These are phyloP conservation scores for Myotis daubentonii DNA, from an alignment of 2,797 vertebrate genomes.

Conservation along the genomic window DNA sequence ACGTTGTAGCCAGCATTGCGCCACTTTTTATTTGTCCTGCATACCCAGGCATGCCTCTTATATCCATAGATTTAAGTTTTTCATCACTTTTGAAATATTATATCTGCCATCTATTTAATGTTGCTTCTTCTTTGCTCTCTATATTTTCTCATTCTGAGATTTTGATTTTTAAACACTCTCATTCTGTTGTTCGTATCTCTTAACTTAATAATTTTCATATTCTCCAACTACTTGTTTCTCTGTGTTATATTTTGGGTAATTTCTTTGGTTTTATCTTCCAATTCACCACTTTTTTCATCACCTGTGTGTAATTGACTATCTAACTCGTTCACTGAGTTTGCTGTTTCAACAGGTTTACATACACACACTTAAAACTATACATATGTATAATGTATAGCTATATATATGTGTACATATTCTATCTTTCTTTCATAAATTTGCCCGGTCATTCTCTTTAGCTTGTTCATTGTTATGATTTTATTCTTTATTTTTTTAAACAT, in stretches of 20 bases:
- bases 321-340: neutral
- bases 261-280: neutral
- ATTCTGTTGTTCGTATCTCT: neutral
- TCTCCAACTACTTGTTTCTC: neutral
- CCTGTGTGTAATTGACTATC: neutral
- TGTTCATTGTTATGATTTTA: neutral
- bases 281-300: neutral
- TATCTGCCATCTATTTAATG: neutral
- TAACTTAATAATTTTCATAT: neutral
- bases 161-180: neutral
- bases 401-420: too few relatives aligned
- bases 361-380: neutral
- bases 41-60: neutral
- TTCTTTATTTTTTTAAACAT: conserved; percentile 8
- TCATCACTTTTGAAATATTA: neutral
- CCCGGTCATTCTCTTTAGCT: neutral
- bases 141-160: neutral
- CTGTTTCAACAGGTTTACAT: neutral
- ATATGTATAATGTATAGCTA: neutral
- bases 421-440: neutral
- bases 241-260: neutral
- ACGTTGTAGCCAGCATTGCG: neutral
- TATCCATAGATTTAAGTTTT: neutral
- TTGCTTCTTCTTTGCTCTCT: neutral
- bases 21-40: neutral